A percentile compares a stretch with the other conserved stretches of the same genome.
These are phyloP conservation scores for Mesoclemmys tuberculata DNA, from an alignment of 2,113 vertebrate genomes.

Conservation along the genomic window DNA sequence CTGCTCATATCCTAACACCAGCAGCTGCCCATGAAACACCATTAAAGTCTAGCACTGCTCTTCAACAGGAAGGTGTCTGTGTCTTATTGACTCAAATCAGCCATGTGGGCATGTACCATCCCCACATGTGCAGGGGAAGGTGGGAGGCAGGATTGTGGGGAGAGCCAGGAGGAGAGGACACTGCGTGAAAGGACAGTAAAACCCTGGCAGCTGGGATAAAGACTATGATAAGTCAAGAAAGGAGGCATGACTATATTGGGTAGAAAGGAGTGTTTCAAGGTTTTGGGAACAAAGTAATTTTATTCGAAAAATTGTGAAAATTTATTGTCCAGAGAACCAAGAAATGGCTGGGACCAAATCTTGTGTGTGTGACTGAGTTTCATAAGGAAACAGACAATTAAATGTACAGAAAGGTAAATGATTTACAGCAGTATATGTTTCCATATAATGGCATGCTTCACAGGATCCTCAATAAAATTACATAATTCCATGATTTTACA, in stretches of 20 bases:
- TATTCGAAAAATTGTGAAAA: background rate
- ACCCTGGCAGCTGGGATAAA: too few relatives aligned
- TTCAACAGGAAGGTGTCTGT: background rate
- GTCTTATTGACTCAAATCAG: background rate
- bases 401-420: background rate
- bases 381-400: background rate
- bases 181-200: too few relatives aligned
- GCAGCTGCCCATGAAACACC: background rate
- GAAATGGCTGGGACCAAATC: background rate
- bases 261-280: background rate
- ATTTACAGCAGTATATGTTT: background rate
- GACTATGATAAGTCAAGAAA: background rate
- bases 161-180: too few relatives aligned
- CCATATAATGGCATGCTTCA: background rate
- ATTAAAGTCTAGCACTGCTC: background rate
- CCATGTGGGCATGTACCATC: background rate
- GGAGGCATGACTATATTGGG: background rate
- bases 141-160: too few relatives aligned
- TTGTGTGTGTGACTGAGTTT: background rate
- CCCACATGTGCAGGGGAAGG: background rate
- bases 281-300: background rate
- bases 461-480: background rate
- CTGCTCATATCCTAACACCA: background rate
- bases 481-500: background rate
- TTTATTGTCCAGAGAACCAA: background rate